Base-by-base conservation (phyloP, 2,797 vertebrate genomes). In the Hyperoplus immaculatus region DNA sequence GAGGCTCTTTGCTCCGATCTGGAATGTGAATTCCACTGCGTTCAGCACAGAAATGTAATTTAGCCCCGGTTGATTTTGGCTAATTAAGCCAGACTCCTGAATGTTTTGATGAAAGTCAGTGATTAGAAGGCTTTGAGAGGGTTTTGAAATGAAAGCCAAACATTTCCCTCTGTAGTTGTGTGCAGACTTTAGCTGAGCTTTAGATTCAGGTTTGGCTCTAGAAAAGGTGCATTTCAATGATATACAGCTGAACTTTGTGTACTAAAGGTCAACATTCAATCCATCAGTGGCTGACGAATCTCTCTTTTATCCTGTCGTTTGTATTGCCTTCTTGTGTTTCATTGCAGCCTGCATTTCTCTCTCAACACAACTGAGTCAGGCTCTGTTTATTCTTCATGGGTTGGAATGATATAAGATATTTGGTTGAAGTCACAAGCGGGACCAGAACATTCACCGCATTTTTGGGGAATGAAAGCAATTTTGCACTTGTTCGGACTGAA, bases 41-140 rank as follows among this genome's bases (percentile, higher is more conserved):
- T 75, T 73, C 60, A 78, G 77, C 54, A 45, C 60, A 70, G 70
- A 81, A 82, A 80, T 42, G 74, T 61, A 80, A 60, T 84, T 85
- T 80, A 77, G 72, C 72, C 86, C 88, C 75, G 58, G 80, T 85
- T 92, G 89, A 92, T 90, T 91, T 88, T 74, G 64, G 74, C 63
- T 92, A 90, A 93, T 93, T 89, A 87, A 82, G 77, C 84, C 75
- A 86, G 73, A 88, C 87, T 88, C 75, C 84, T 82, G 85, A 87
- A 86, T 89, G 88, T 92, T 91, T 88, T 86, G 84, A 92, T 92
- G 85, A 91, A 77, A 88, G 75, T 78, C 87, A 59, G 83, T 93
- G 93, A 94, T 92, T 92, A 93, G 81, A 91, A 69, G 65, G 69
- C 69, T 87, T 77, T 88, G 74, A 75, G 75, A 80, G 65, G 50